Base-by-base conservation (phyloP, 2,888 invertebrate genomes). In the Epicampocera succincta region DNA sequence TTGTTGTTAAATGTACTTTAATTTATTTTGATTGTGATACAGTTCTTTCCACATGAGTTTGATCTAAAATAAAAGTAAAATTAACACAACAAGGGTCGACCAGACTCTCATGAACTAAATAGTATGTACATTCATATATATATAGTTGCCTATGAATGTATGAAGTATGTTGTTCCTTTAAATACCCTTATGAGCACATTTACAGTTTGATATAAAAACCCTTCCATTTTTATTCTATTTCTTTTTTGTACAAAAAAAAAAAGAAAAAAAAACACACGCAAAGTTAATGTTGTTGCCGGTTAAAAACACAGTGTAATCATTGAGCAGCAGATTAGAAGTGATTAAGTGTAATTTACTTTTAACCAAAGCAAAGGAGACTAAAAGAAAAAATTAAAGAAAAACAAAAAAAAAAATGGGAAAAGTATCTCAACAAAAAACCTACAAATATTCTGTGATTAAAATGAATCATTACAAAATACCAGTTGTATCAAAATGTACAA, bases 321-420 rank as follows among this genome's bases (percentile, higher is more conserved):
- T 78, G 82, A 78, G 71, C 82, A 78, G 78, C 40, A 82, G 82
- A 82, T 82, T 82, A 78, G 63, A 61, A 66, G 78, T 78, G 78
- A 82, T 82, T 82, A 82, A 71, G 66, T 82, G 78, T 78, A 82
- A 82, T 82, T 82, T 82, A 74, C 81, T 65, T 46, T 63, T 58
- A 65, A 58, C 46, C 52, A 48, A 58, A 74, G 44, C 42, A 52
- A 21, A 29, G 54, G 17, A 54, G 44, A 63, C n/a, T 54, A 13
- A 40, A 54, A 54, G 29, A 13, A 17, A 46, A n/a, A n/a, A n/a
- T n/a, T n/a, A n/a, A n/a, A n/a, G n/a, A n/a, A n/a, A n/a, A n/a
- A n/a, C n/a, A n/a, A n/a, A 52, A 38, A 29, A 25, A 21, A 63
- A 50, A 42, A 5, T 52, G 40, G 6, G 8, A 56, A 40, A 33